phyloP scores from a whole-genome alignment of 2,113 vertebrate species.

The Columba livia region DNA sequence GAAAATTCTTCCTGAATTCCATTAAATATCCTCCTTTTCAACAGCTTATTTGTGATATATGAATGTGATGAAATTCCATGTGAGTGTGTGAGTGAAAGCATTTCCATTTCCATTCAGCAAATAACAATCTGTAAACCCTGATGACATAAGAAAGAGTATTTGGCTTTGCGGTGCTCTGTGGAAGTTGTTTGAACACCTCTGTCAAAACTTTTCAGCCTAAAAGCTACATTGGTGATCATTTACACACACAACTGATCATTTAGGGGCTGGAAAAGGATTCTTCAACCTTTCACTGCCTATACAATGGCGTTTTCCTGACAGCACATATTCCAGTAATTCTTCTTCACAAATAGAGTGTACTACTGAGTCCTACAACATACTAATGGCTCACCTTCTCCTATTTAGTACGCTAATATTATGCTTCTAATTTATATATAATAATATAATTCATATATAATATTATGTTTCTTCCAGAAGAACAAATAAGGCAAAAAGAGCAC shows the following conservation, averaged over 20 bases:
- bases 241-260: background rate
- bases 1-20: conserved; percentile 26
- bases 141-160: background rate
- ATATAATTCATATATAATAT: too few relatives aligned
- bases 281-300: background rate
- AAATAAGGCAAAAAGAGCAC: background rate
- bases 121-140: background rate
- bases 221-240: background rate
- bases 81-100: background rate
- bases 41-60: background rate
- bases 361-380: background rate
- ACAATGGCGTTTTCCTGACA: background rate
- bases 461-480: background rate
- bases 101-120: conserved; percentile 35
- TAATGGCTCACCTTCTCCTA: background rate
- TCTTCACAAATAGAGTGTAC: background rate
- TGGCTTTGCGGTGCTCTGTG: background rate
- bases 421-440: too few relatives aligned
- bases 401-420: background rate
- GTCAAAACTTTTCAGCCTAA: conserved; percentile 3
- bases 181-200: background rate
- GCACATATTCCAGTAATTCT: background rate
- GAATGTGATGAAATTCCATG: conserved; percentile 37
- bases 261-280: background rate
- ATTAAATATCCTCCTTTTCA: conserved; percentile 33